Base-by-base conservation (phyloP, 2,888 invertebrate genomes). In the Epistrophe grossulariae region DNA sequence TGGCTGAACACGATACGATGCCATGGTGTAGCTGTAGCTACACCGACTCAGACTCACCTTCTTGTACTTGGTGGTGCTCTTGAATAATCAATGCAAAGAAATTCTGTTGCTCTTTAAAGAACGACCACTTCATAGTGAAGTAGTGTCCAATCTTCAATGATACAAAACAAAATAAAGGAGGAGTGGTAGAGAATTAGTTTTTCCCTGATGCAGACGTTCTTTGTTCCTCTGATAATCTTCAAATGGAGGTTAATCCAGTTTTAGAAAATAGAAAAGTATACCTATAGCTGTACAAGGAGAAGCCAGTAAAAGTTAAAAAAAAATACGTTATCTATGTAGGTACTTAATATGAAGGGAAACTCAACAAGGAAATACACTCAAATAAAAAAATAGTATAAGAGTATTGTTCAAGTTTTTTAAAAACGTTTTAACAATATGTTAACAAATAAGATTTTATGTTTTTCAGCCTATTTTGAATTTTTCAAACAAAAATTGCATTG, bases 181-280 rank as follows among this genome's bases (percentile, higher is more conserved):
- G n/a, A 17, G 17, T 40, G 43, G 31, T 15, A 43, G 59, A 19
- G 70, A 52, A 70, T 70, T 78, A 50, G 40, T 31, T 79, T 79
- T 72, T 57, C n/a, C 10, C 45, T 35, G 35, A 57, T 52, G 43
- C 19, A 45, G 55, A 79, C 13, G 57, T 72, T 79, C 64, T 72
- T 64, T 79, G 64, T 64, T 45, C 28, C 28, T 38, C n/a, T 38
- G 72, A 79, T 79, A 48, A 40, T 64, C 52, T 57, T 45, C 55
- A 72, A 72, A 64, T 64, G 64, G 71, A 79, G 62, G 62, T 62
- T 72, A 79, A 79, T 79, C 64, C 71, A 71, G 55, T 79, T 72
- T 72, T 45, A 64, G 43, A 72, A 50, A 71, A 55, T 72, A 72
- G 52, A 57, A 64, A 79, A 19, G 45, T 31, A 38, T n/a, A n/a